Percentiles rank a stretch among this genome's conserved stretches.
Conservation (phyloP, 37 sponge, comb jelly and placozoan species). For the Axinella damicornis region DNA sequence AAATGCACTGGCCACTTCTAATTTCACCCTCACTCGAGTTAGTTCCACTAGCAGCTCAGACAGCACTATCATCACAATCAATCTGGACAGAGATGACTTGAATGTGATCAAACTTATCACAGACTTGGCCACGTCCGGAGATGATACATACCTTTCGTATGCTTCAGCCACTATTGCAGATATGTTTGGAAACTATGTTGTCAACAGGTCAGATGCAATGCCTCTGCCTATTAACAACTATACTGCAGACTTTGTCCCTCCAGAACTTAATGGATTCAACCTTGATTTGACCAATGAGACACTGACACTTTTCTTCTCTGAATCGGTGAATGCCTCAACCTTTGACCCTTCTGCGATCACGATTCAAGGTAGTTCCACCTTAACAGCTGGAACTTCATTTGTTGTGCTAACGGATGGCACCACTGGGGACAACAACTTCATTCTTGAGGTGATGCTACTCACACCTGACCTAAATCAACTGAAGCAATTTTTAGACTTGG, state of each 20-base stretch:
- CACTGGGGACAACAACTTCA: slow-evolving; percentile 41
- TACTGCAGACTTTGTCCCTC: slow-evolving; percentile 66
- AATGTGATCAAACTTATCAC: slow-evolving; percentile 78
- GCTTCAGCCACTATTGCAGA: slow-evolving; percentile 68
- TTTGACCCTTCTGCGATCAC: slow-evolving; percentile 53
- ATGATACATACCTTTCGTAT: slow-evolving; percentile 76
- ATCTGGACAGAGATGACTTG: slow-evolving; percentile 69
- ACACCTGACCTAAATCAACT: slow-evolving; percentile 71
- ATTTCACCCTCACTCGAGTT: slow-evolving; percentile 50
- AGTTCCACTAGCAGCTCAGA: slow-evolving; percentile 36
- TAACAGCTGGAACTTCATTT: neutral
- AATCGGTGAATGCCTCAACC: slow-evolving; percentile 76
- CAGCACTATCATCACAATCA: slow-evolving; percentile 56
- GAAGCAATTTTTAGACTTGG: slow-evolving; percentile 62
- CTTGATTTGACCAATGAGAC: slow-evolving; percentile 75
- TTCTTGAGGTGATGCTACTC: slow-evolving; percentile 41
- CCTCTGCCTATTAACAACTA: slow-evolving; percentile 67
- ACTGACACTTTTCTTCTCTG: slow-evolving; percentile 81
- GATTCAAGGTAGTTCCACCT: slow-evolving; percentile 53
- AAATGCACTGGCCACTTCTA: slow-evolving; percentile 38
- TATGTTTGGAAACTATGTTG: slow-evolving; percentile 62
- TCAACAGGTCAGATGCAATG: slow-evolving; percentile 2
- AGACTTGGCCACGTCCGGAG: slow-evolving; percentile 57
- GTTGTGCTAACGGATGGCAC: slow-evolving; percentile 52
- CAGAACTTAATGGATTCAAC: slow-evolving; percentile 49